phyloP scores from a whole-genome alignment of 1,140 invertebrate genomes.

The Diprion similis region DNA sequence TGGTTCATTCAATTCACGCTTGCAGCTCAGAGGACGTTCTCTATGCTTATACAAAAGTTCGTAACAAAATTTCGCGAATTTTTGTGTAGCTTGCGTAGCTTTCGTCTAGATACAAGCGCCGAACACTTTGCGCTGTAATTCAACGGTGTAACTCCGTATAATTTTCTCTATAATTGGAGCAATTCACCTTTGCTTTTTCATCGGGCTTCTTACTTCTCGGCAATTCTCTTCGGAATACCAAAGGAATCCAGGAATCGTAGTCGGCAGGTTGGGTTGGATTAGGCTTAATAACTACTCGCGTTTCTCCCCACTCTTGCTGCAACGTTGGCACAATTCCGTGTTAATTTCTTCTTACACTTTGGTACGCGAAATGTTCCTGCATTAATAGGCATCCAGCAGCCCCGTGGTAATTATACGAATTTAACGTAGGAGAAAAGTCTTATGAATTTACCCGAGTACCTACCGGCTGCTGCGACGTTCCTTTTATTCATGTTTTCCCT shows the following conservation, averaged over 20 bases:
- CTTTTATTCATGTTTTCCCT: neutral
- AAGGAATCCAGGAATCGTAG: too few relatives aligned
- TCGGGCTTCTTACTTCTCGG: neutral
- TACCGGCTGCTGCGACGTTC: too few relatives aligned
- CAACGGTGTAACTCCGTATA: neutral
- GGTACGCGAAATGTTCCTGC: neutral
- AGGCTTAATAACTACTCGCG: neutral
- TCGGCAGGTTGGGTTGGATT: neutral
- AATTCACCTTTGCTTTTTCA: neutral
- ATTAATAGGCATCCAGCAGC: neutral
- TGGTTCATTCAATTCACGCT: neutral
- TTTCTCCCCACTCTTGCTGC: neutral
- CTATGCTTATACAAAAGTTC: too few relatives aligned
- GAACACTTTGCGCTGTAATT: too few relatives aligned
- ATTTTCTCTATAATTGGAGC: neutral
- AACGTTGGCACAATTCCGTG: neutral
- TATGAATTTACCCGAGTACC: neutral
- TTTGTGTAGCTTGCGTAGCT: too few relatives aligned
- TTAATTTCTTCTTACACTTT: constrained; percentile 6
- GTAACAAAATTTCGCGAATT: too few relatives aligned
- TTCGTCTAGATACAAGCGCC: too few relatives aligned
- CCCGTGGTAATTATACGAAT: neutral
- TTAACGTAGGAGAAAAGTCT: neutral
- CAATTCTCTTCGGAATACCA: neutral
- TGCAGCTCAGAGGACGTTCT: neutral